A percentile compares a stretch with the other conserved stretches of the same genome.
These are phyloP conservation scores for Malurus elegans DNA, from an alignment of 2,113 vertebrate species.

Conservation along the genomic window DNA sequence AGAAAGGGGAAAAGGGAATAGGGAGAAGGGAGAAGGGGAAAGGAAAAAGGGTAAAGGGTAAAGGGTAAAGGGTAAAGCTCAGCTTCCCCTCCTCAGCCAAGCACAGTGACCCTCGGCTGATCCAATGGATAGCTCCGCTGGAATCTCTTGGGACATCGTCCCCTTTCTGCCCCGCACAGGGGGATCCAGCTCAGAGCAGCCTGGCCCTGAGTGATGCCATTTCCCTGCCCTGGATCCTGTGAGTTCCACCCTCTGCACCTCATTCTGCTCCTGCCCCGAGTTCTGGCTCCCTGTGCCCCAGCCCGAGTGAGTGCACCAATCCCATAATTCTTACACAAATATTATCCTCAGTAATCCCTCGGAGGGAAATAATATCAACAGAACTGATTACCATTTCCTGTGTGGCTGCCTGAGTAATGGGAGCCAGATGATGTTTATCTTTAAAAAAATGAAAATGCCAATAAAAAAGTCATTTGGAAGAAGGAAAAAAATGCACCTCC, in stretches of 20 bases:
- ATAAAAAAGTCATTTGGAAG: constrained; percentile 14
- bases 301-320: not conserved
- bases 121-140: not conserved
- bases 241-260: not conserved
- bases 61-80: not conserved
- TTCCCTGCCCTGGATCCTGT: not conserved
- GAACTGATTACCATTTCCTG: constrained; percentile 17
- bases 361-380: not conserved
- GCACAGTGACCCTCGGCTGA: not conserved
- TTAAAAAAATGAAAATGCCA: constrained; percentile 39
- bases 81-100: not conserved
- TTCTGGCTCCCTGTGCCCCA: not conserved
- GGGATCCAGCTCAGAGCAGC: not conserved
- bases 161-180: not conserved
- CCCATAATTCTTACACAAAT: not conserved
- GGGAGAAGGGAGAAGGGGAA: too few relatives aligned
- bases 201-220: not conserved
- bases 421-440: constrained; percentile 44
- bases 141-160: not conserved
- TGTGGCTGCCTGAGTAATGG: not conserved
- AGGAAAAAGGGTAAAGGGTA: too few relatives aligned
- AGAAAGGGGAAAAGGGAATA: too few relatives aligned
- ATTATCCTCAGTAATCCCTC: constrained; percentile 37
- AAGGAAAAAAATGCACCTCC: not conserved
- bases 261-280: not conserved